Evolutionary conservation across 2,797 vertebrate genomes (phyloP), one percentile per base, ranked within the genome.

Genomic region (Rallus crepitans): DNA sequence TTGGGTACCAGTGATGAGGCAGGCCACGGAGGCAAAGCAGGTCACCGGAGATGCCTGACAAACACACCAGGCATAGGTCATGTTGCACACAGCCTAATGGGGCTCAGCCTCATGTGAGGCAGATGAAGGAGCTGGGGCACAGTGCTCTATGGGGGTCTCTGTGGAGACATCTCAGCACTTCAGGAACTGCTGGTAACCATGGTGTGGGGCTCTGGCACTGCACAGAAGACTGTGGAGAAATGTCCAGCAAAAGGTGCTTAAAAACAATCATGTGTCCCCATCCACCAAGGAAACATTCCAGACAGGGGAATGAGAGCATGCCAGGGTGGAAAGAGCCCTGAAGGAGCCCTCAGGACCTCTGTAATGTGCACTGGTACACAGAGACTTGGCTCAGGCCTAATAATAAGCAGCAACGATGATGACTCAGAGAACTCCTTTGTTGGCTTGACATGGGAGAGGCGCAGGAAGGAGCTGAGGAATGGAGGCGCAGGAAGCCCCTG

Each of bases 61-160:
- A 88, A 81, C 2, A 7, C 1, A 3, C n/a, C 66, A 63, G 60
- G n/a, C 31, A 57, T 33, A 47, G 48, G 59, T 4, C 28, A 45
- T 11, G 33, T 13, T 1, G 4, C 42, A 45, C 30, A 18, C 64
- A 52, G 50, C 25, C 30, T 59, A 83, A 79, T 0, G 50, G 50
- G 33, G 63, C 40, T 89, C 73, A 70, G 4, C 12, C 35, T 77
- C 35, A 8, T 3, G 17, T 37, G 27, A 80, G 72, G 53, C 17
- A 63, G 25, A 21, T 1, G 9, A n/a, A 92, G 82, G 33, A 30
- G 18, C n/a, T 15, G 31, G 27, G 24, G 5, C 15, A 47, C 35
- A 19, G 3, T 0, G 0, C 64, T 45, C 40, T 15, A 8, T 1
- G 1, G 6, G 25, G 7, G 2, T 66, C 35, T 19, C 31, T 0